Percentiles rank a stretch among this genome's conserved stretches.
These are phyloP conservation scores for Girardinus metallicus DNA, from an alignment of 2,797 vertebrate species.

Conservation along the genomic window DNA sequence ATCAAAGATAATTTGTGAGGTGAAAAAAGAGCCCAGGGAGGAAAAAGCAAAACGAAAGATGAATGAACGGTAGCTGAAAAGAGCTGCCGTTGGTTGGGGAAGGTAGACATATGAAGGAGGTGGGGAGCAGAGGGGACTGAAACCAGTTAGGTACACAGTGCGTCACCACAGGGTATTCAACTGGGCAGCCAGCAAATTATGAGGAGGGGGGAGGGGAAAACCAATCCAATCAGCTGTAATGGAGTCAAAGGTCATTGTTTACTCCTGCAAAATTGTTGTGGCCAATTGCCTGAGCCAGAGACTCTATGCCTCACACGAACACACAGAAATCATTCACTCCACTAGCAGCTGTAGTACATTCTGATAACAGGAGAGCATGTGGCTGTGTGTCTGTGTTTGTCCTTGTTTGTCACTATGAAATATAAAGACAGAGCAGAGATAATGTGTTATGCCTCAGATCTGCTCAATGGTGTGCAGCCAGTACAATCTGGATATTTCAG, in stretches of 20 bases:
- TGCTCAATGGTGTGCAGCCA: conserved; percentile 7
- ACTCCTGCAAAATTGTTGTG: conserved; percentile 65
- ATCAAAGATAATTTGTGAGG: conserved; percentile 21
- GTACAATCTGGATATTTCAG: conserved; percentile 3
- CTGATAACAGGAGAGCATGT: conserved; percentile 44
- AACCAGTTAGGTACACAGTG: conserved; percentile 34
- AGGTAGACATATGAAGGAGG: conserved; percentile 1
- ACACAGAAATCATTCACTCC: conserved; percentile 36
- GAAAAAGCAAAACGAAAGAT: conserved; percentile 2
- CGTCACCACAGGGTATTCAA: conserved; percentile 46
- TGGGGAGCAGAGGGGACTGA: conserved; percentile 6
- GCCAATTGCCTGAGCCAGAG: conserved; percentile 60
- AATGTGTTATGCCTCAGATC: conserved; percentile 32
- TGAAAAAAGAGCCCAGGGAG: conserved; percentile 6
- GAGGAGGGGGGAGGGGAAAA: background rate
- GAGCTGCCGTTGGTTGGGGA: background rate
- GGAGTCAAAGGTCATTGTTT: conserved; percentile 80
- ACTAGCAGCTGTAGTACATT: conserved; percentile 44
- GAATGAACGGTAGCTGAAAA: conserved; percentile 28
- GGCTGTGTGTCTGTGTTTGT: conserved; percentile 29
- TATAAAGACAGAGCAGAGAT: conserved; percentile 21
- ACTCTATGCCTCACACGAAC: conserved; percentile 26
- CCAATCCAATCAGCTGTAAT: conserved; percentile 79
- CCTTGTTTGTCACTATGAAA: conserved; percentile 47
- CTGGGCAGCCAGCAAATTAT: conserved; percentile 55